Base-by-base conservation (phyloP, 2,113 vertebrate genomes). In the Alethe diademata region DNA sequence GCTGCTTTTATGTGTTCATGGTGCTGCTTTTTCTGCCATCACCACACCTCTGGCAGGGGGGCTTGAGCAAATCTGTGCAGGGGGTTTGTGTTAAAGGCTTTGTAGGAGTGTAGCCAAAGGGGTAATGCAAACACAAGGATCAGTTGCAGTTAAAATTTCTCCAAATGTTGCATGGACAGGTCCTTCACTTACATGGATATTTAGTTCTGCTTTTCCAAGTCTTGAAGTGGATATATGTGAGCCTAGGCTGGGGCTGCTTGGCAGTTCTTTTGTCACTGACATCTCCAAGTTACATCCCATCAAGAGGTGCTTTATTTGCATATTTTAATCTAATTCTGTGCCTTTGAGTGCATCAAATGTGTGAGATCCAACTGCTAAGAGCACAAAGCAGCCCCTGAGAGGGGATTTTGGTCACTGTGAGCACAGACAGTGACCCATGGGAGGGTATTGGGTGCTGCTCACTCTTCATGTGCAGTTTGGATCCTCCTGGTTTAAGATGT, bases 1-100 rank as follows among this genome's bases (percentile, higher is more conserved):
- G 36, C 25, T 80, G 4, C 15, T 1, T 2, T 29, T 71, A 3
- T 0, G 5, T 53, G 24, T 76, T 57, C 1, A 0, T 20, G 24
- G 20, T 79, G 29, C 38, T 62, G 36, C 40, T 69, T 88, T 86
- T 91, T 48, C 7, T 88, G 53, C 29, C 26, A 6, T n/a, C 45
- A 12, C 1, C 9, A 5, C 47, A 33, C 8, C 35, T 58, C 19
- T 47, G 45, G 11, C 20, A 47, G 26, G 0, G 2, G 79, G 61
- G 6, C 24, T 71, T 24, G 75, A 71, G 42, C 66, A 45, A 23
- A 5, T 53, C 9, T 6, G 12, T 64, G 82, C 9, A 8, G 36
- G 53, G 48, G 15, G 5, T 42, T 79, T 90, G n/a, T 72, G 36
- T 43, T 53, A 4, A 86, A 80, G 62, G 28, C 71, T 45, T 42